Base-by-base conservation (phyloP, 2,797 vertebrate species). In the Sphenopsis melanotis region DNA sequence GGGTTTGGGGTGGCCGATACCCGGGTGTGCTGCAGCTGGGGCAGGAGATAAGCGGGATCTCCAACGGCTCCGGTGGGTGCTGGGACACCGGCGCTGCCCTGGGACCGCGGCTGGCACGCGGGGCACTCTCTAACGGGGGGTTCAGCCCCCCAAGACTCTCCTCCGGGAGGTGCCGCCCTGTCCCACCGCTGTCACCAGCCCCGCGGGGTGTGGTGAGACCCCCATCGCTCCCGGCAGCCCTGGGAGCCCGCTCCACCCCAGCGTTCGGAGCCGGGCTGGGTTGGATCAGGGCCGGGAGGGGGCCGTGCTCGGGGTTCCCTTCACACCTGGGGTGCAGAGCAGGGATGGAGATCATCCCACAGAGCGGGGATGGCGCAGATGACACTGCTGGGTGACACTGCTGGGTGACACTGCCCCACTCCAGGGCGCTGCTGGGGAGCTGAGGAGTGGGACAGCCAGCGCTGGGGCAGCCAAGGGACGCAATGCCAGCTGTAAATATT, bases 281-380 rank as follows among this genome's bases (percentile, higher is more conserved):
- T 9, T 7, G 44, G 8, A 4, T 14, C 72, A 3, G 29, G 49
- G 32, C 49, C 0, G 9, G 60, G 34, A 37, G 17, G 8, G 26
- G 53, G 29, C 49, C 4, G 36, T 10, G 3, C 32, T 3, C 1
- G 14, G n/a, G 29, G 5, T 7, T 63, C 60, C 50, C 32, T 13
- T 46, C 8, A 0, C 6, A 1, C 18, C 2, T 9, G 10, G 34
- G 42, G 11, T 0, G 1, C 41, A 18, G 57, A 0, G 0, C 9
- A 52, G 90, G 47, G 34, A 16, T 5, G 27, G 52, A 56, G 22
- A 11, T 6, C 3, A n/a, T 52, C 37, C 46, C 16, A 1, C 20
- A 7, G 66, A 2, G 14, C 3, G 5, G 70, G 30, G 55, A 6
- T 22, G 44, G 18, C 1, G 0, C 11, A 9, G 76, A 42, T 26